A percentile compares a stretch with the other conserved stretches of the same genome.
These are phyloP conservation scores for Ibycter americanus DNA, from an alignment of 2,797 vertebrate species.

Conservation along the genomic window DNA sequence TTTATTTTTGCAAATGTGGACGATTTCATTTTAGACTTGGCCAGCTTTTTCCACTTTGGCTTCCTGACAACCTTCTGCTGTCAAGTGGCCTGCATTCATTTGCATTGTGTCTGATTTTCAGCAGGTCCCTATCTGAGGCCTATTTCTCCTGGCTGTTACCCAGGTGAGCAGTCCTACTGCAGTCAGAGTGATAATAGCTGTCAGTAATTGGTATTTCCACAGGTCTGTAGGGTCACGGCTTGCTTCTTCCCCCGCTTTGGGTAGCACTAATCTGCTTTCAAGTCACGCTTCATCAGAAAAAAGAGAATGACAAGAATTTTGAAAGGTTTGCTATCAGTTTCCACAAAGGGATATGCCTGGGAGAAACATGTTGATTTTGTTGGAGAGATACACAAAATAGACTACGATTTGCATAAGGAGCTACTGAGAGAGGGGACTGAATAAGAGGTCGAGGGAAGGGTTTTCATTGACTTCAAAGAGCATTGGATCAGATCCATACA, in stretches of 20 bases:
- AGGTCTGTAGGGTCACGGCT: neutral
- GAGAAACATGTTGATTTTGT: neutral
- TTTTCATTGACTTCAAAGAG: slow-evolving; percentile 58
- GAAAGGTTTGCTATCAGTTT: slow-evolving; percentile 30
- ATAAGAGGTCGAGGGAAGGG: neutral
- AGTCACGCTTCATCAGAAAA: neutral
- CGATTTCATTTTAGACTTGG: neutral
- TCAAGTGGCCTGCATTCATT: slow-evolving; percentile 29
- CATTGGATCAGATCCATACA: slow-evolving; percentile 12
- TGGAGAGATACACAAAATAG: neutral
- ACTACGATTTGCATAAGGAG: slow-evolving; percentile 48
- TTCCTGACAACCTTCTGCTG: slow-evolving; percentile 30
- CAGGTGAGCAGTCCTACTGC: slow-evolving; percentile 31
- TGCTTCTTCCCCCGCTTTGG: neutral
- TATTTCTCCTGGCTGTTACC: neutral
- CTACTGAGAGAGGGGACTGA: slow-evolving; percentile 10
- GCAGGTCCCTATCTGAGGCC: slow-evolving; percentile 6
- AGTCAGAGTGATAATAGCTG: neutral
- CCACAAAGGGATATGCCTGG: slow-evolving; percentile 17
- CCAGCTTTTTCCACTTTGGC: slow-evolving; percentile 13
- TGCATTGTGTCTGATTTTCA: slow-evolving; percentile 1
- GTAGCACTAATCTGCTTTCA: neutral
- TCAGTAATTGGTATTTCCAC: slow-evolving; percentile 26
- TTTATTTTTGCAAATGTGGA: neutral
- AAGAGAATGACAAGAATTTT: slow-evolving; percentile 14